Conservation (phyloP, 2,113 vertebrate species). For the Tetrao urogallus region DNA sequence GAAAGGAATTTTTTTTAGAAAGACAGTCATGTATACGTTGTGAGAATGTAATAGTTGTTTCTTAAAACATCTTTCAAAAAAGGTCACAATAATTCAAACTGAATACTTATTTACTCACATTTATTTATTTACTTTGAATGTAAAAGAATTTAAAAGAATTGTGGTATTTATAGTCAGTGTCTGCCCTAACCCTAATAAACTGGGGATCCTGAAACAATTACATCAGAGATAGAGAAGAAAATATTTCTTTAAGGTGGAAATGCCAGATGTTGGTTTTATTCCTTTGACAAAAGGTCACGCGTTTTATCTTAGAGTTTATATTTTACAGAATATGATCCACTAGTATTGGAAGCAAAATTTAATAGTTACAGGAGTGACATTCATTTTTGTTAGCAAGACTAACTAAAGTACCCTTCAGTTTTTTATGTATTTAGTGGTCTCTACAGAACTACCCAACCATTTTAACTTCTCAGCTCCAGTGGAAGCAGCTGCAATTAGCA, state of each 20-base stretch:
- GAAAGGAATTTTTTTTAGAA: neutral
- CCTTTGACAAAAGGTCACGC: neutral
- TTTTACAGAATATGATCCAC: neutral
- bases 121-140: neutral
- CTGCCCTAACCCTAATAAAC: neutral
- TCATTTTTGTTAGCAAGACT: neutral
- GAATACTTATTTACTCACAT: neutral
- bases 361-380: neutral
- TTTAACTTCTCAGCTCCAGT: neutral
- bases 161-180: neutral
- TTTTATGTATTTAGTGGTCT: neutral
- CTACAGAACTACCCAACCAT: neutral
- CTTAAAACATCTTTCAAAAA: neutral
- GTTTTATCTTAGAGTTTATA: neutral
- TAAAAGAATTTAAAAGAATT: neutral
- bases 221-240: neutral
- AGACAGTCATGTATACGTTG: neutral
- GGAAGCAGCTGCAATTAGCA: conserved; percentile 33
- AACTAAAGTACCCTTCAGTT: conserved; percentile 19
- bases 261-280: neutral
- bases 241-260: neutral
- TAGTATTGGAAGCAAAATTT: neutral
- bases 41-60: neutral
- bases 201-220: neutral
- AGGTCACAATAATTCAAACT: neutral